These are phyloP conservation scores for Crotalus helleri DNA, from an alignment of 2,113 vertebrate genomes.

Conservation along the genomic window DNA sequence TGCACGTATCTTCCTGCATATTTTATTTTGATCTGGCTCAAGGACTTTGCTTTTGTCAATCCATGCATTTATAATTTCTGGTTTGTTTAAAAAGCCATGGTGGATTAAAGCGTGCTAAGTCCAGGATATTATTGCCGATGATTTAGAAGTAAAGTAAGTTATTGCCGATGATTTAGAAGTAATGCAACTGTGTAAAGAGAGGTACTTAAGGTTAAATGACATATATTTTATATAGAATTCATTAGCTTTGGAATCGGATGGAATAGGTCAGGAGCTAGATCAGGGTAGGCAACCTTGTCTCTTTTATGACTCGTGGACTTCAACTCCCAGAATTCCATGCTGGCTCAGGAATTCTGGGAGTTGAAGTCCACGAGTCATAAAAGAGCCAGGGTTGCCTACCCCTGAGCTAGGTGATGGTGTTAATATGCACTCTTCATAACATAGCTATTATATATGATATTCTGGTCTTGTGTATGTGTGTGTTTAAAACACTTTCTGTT, in stretches of 20 bases:
- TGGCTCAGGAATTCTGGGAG: too few species aligned
- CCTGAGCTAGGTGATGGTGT: not conserved
- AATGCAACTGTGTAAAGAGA: not conserved
- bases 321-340: too few species aligned
- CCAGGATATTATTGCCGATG: not conserved
- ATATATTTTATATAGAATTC: not conserved
- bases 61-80: not conserved
- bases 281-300: too few species aligned
- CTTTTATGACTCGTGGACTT: too few species aligned
- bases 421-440: not conserved
- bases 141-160: conserved; percentile 14
- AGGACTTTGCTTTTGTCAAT: not conserved
- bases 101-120: not conserved
- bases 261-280: not conserved
- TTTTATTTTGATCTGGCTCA: not conserved
- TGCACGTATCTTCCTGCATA: not conserved
- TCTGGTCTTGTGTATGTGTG: not conserved
- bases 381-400: too few species aligned
- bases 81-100: not conserved
- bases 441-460: not conserved
- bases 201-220: not conserved
- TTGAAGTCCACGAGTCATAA: too few species aligned
- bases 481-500: not conserved
- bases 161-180: conserved; percentile 24
- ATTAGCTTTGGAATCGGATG: not conserved